Percentiles rank a stretch among this genome's conserved stretches.
Evolutionary conservation across 1,140 invertebrate genomes (phyloP).

Genomic region (Thaumatotibia leucotreta): DNA sequence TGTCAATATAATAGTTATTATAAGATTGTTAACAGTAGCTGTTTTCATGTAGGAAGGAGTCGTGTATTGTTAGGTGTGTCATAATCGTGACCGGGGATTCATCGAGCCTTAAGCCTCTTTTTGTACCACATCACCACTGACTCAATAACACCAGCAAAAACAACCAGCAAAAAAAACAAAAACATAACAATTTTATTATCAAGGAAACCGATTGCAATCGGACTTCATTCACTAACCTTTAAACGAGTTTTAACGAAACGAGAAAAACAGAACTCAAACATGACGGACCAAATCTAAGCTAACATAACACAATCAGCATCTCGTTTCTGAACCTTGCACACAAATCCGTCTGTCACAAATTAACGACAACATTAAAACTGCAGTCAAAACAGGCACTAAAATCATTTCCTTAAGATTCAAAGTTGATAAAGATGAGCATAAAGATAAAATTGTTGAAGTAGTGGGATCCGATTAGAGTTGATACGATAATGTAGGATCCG

Average conservation of each 20-base stretch:
- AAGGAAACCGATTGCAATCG: conserved; percentile 11
- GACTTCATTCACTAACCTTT: conserved; percentile 4
- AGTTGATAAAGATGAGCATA: conserved; percentile 7
- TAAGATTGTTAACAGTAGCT: background rate
- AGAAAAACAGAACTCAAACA: conserved; percentile 23
- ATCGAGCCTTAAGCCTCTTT: conserved; percentile 6
- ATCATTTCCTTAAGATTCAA: conserved; percentile 3
- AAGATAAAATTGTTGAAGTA: conserved; percentile 22
- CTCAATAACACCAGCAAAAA: conserved; percentile 17
- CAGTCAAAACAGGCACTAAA: background rate
- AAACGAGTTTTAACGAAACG: conserved; percentile 15
- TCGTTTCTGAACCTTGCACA: conserved; percentile 55
- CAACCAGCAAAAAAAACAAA: conserved; percentile 16
- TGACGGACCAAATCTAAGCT: conserved; percentile 49
- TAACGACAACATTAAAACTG: conserved; percentile 21
- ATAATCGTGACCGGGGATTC: background rate
- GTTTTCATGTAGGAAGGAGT: background rate
- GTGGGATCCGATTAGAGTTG: conserved; percentile 59
- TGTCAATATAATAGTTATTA: background rate
- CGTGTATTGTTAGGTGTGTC: background rate
- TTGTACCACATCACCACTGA: conserved; percentile 14
- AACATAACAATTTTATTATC: conserved; percentile 17
- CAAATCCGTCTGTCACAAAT: conserved; percentile 60
- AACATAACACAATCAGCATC: conserved; percentile 59
- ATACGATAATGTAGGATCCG: conserved; percentile 52